Base-by-base conservation (phyloP, 2,888 invertebrate genomes). In the Lumbricus terrestris region DNA sequence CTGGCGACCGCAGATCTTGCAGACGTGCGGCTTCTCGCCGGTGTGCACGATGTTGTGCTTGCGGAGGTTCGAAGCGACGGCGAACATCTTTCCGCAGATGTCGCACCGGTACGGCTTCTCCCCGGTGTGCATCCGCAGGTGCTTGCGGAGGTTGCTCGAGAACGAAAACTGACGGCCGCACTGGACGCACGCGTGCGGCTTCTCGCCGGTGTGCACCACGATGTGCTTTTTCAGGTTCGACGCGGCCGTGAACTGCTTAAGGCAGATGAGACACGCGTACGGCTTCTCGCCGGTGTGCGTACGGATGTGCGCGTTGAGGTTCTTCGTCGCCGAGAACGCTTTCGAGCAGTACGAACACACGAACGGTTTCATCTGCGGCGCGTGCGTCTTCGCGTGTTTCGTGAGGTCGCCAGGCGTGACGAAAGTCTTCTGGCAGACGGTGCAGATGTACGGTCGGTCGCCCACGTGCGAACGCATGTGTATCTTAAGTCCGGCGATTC, bases 121-220 rank as follows among this genome's bases (percentile, higher is more conserved):
- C n/a, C 90, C 90, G 23, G 89, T 90, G 34, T 90, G 90, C n/a
- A 89, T 90, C 34, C 90, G 33, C 90, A 90, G 83, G 89, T 90
- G 90, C 20, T 82, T 88, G 20, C 90, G 42, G 33, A 90, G 90
- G 83, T 90, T 90, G 89, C 89, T 89, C 11, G 89, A 89, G 85
- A 90, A 90, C 34, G 90, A 90, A 40, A 90, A 90, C 85, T 88
- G 88, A 5, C 88, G 88, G 16, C 90, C 90, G 83, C 90, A 90
- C 35, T 90, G 89, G 37, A 89, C 40, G 37, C 90, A 90, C 4
- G 90, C 40, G 33, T 90, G 85, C 85, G 34, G 85, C 35, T 85
- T 85, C 18, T 85, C 85, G 4, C 85, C 85, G 13, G 85, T 85
- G n/a, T 85, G 85, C 20, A 85, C 85, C 35, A 85, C 85, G 85